A percentile compares a stretch with the other conserved stretches of the same genome.
Conservation (phyloP, 2,113 vertebrate species). For the Ciconia maguari region DNA sequence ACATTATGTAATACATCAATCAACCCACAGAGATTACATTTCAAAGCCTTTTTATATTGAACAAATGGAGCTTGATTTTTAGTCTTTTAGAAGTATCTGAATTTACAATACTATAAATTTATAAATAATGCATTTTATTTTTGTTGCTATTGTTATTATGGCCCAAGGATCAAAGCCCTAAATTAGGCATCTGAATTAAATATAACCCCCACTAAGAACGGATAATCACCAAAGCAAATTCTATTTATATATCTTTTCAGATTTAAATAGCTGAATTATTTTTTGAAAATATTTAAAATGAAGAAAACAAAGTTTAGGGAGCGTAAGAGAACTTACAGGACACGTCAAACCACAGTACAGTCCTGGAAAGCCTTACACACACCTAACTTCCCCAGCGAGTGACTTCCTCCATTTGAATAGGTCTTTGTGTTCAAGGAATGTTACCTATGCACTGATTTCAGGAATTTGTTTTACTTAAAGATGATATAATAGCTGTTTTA, state of each 20-base stretch:
- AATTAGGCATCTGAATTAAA: constrained; percentile 61
- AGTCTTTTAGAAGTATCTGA: constrained; percentile 43
- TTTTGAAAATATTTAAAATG: constrained; percentile 59
- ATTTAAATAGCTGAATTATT: constrained; percentile 53
- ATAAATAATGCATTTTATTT: constrained; percentile 61
- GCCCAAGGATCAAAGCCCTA: constrained; percentile 41
- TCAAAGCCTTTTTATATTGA: constrained; percentile 44
- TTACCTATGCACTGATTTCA: neutral
- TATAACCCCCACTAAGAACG: constrained; percentile 26
- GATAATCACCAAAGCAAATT: constrained; percentile 61
- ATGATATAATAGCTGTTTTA: neutral
- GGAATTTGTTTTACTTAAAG: neutral
- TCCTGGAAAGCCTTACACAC: neutral
- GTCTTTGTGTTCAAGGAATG: neutral
- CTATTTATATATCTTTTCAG: constrained; percentile 47
- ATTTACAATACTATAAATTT: constrained; percentile 39
- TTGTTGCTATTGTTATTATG: constrained; percentile 29
- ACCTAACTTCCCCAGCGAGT: accelerated
- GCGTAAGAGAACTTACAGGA: neutral
- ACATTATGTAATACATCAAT: constrained; percentile 50
- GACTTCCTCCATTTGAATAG: neutral
- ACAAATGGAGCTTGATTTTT: constrained; percentile 60
- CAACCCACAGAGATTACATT: constrained; percentile 24
- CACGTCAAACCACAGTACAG: neutral
- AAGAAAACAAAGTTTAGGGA: neutral